Base-by-base conservation (phyloP, 2,888 invertebrate species). In the Tachina fera region DNA sequence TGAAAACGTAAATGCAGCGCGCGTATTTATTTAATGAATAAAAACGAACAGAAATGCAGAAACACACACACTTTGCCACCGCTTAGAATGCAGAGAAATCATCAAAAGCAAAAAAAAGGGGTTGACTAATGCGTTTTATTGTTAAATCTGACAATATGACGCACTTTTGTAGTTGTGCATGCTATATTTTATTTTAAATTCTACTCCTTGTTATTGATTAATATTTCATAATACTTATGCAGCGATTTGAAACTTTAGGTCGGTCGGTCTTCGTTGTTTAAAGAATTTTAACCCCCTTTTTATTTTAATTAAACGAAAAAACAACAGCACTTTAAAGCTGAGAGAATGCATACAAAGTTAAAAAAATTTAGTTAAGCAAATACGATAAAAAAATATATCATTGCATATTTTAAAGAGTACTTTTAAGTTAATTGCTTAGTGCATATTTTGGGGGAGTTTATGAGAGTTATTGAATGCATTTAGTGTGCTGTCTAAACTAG, bases 91-190 rank as follows among this genome's bases (percentile, higher is more conserved):
- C 13, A 60, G 49, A 22, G 11, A 19, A 51, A 77, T 31, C 53
- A 65, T 65, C 19, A 47, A 49, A 49, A 67, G 49, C 2, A n/a
- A n/a, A 39, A 63, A 49, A 53, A 39, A 53, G 53, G 82, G 82
- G 82, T 82, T 82, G 85, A 85, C 74, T 82, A 82, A 82, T 85
- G 85, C 82, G 58, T 85, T 85, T 85, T 41, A 78, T 82, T 82
- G 82, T 78, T 68, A 74, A 77, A 65, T n/a, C 56, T 79, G 74
- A 74, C 85, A 78, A 79, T 79, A 53, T 78, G 78, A 86, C 78
- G 85, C 85, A 86, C 85, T 86, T 86, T 84, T 77, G 47, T 63
- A 58, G 14, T 53, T 58, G 39, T 65, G 51, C 19, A 49, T 65
- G 60, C 4, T 31, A 63, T 31, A 63, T 61, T 13, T 43, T 67